Conservation (phyloP, 1,140 invertebrate genomes). For the Radopholus similis region DNA sequence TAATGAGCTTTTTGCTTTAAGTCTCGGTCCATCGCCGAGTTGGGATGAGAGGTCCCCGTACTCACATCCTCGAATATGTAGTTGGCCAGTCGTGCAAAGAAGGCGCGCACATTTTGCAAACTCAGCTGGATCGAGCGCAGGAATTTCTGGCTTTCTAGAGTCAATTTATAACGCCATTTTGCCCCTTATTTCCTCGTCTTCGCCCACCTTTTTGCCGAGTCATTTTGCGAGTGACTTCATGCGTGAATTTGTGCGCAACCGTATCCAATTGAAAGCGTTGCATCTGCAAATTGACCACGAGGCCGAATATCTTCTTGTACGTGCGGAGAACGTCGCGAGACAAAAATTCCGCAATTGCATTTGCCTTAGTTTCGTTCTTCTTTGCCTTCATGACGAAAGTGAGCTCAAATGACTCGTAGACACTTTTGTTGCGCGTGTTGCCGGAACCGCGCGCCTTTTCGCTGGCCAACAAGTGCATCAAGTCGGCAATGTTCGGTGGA, state of each 20-base stretch:
- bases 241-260: neutral
- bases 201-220: neutral
- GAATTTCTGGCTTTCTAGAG: too few species aligned
- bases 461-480: conserved; percentile 3
- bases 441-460: neutral
- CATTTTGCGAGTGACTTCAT: neutral
- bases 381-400: neutral
- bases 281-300: conserved; percentile 12
- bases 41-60: neutral
- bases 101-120: conserved; percentile 1
- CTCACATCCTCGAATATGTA: conserved; percentile 15
- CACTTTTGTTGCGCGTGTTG: neutral
- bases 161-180: too few species aligned
- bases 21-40: neutral
- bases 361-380: neutral
- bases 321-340: neutral
- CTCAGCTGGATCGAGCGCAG: too few species aligned
- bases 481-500: neutral
- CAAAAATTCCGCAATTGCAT: neutral
- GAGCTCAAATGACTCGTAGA: conserved; percentile 1
- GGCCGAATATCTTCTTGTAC: conserved; percentile 6
- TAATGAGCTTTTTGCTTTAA: too few species aligned
- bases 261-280: conserved; percentile 2
- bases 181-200: too few species aligned
- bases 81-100: neutral